Percentiles rank a stretch among this genome's conserved stretches.
These are phyloP conservation scores for Microdon myrmicae DNA, from an alignment of 2,888 invertebrate genomes.

Conservation along the genomic window DNA sequence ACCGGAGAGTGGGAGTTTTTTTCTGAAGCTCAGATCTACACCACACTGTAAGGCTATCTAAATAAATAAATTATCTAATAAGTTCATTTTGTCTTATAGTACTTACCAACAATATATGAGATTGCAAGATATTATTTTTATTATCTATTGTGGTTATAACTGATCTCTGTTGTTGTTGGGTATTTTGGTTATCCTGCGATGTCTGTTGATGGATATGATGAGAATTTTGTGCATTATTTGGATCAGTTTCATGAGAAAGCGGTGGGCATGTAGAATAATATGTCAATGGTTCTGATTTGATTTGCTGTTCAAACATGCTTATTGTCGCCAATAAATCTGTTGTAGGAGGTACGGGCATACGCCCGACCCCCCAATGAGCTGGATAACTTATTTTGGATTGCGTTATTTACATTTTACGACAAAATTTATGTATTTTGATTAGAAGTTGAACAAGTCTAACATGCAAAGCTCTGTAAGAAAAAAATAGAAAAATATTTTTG, in stretches of 20 bases:
- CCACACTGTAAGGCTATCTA: no score
- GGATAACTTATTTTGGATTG: constrained; percentile 71
- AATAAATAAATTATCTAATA: no score
- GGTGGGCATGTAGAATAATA: constrained; percentile 67
- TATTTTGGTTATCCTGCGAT: constrained; percentile 65
- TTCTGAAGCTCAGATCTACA: no score
- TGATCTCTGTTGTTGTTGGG: constrained; percentile 60
- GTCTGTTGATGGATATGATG: constrained; percentile 66
- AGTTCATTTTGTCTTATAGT: no score
- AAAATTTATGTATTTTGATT: no score
- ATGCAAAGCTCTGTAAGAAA: no score
- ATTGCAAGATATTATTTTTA: constrained; percentile 66
- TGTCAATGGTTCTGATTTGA: constrained; percentile 78
- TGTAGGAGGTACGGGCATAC: constrained; percentile 73
- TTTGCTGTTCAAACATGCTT: constrained; percentile 78
- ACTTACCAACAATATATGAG: constrained; percentile 55
- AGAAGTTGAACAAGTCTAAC: no score
- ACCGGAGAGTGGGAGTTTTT: no score
- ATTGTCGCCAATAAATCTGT: constrained; percentile 74
- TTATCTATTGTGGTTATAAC: constrained; percentile 56
- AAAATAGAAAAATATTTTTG: no score
- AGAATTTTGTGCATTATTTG: constrained; percentile 58
- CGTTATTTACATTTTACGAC: constrained; percentile 43
- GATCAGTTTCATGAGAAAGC: constrained; percentile 57
- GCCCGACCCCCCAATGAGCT: constrained; percentile 73